A percentile compares a stretch with the other conserved stretches of the same genome.
Evolutionary conservation across 2,113 vertebrate species (phyloP).

Genomic region (Collichthys lucidus): DNA sequence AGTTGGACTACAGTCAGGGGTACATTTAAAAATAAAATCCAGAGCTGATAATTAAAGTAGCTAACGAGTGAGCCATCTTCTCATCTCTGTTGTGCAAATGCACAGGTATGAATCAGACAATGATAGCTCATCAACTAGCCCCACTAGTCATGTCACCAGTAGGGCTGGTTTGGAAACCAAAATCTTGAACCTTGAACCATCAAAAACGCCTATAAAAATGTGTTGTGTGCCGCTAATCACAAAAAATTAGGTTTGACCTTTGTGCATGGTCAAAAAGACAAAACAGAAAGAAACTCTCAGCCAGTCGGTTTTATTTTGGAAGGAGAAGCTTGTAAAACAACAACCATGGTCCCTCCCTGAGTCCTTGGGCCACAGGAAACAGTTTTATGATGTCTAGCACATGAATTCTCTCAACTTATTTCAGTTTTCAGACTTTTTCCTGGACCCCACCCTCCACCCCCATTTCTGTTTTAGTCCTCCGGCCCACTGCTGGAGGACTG

Average conservation of each 20-base stretch:
- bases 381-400: conserved; percentile 59
- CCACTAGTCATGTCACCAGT: not conserved
- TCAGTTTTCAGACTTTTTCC: conserved; percentile 49
- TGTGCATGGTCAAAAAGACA: not conserved
- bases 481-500: not conserved
- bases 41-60: no score
- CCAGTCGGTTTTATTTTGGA: conserved; percentile 31
- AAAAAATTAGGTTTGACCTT: not conserved
- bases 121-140: no score
- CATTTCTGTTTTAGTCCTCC: conserved; percentile 43
- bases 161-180: no score
- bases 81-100: no score
- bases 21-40: no score
- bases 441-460: not conserved
- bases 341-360: conserved; percentile 6
- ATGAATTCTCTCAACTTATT: conserved; percentile 47
- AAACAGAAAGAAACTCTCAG: not conserved
- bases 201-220: no score
- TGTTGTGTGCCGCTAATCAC: not conserved
- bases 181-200: no score
- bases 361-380: conserved; percentile 57
- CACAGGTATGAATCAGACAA: no score
- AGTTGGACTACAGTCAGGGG: no score
- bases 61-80: no score
- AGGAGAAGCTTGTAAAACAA: conserved; percentile 41